Base-by-base conservation (phyloP, 2,797 vertebrate species). In the Saxicola maurus region DNA sequence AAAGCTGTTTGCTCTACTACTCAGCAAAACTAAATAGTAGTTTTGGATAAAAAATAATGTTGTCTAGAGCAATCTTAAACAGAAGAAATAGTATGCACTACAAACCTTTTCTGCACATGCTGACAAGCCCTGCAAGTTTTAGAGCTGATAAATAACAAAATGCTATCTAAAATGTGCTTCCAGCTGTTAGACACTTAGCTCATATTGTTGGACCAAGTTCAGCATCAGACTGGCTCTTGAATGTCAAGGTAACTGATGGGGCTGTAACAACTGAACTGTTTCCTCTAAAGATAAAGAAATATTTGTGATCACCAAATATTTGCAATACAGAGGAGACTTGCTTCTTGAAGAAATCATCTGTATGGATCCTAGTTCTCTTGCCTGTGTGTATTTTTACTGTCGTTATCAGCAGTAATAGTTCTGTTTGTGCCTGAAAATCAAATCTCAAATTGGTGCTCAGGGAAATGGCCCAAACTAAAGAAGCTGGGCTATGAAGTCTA, bases 31-130 rank as follows among this genome's bases (percentile, higher is more conserved):
- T 38, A 18, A 69, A 46, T 21, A 48, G 19, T 51, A 51, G 35
- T 20, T 86, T 42, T 25, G 61, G 33, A 51, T 77, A 12, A 78
- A 78, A 28, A 65, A 19, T 48, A 27, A 33, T 18, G 11, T 56
- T 87, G 65, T 81, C 55, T 81, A 83, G 76, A 93, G 62, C 76
- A 81, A 35, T 87, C 87, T 93, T 90, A 78, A 85, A 80, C 65
- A 33, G 48, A 38, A 87, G 37, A 60, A 81, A 13, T 48, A 65
- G 51, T 23, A 37, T 0, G 2, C 43, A 5, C 31, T 71, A 33
- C 18, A 77, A 5, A 48, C 37, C 10, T 86, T 60, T 56, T 53
- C 28, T 68, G 69, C 17, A 6, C 13, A 0, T 61, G 76, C 46
- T 85, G 53, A 52, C 30, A 56, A 82, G 19, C 30, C n/a, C 75